phyloP scores from a whole-genome alignment of 2,888 invertebrate species.

The Diaprepes abbreviatus region DNA sequence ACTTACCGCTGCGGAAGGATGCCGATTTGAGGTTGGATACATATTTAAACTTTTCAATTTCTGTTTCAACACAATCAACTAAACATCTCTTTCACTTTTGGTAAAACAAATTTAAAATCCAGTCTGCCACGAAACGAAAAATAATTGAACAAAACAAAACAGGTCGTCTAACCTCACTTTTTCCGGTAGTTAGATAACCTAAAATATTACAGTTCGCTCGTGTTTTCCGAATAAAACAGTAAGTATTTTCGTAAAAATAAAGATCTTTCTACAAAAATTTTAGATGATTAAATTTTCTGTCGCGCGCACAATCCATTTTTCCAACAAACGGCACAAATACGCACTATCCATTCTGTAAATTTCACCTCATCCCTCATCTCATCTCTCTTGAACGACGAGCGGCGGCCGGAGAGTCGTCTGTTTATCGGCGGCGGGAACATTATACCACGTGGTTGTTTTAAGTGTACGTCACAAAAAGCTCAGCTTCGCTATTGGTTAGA shows the following conservation, averaged over 20 bases:
- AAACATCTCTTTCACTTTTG: not conserved
- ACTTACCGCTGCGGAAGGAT: conserved; percentile 83
- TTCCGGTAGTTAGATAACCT: conserved; percentile 46
- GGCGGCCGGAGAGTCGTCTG: conserved; percentile 56
- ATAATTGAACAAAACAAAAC: conserved; percentile 13
- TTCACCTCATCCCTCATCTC: conserved; percentile 53
- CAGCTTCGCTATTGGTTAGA: conserved; percentile 52
- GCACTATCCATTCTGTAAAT: conserved; percentile 34
- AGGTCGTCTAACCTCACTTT: conserved; percentile 20
- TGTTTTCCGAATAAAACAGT: not conserved
- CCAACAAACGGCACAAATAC: conserved; percentile 51
- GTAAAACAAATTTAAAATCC: not conserved
- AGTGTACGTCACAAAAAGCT: conserved; percentile 59
- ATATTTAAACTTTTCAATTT: conserved; percentile 62
- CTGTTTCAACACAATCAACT: not conserved
- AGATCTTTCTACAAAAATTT: conserved; percentile 53
- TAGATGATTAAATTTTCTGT: conserved; percentile 54
- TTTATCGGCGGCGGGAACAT: conserved; percentile 58
- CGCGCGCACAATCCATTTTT: conserved; percentile 62
- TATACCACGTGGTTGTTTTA: conserved; percentile 63
- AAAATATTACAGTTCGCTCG: conserved; percentile 46
- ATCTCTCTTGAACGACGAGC: conserved; percentile 53
- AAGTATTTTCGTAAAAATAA: not conserved
- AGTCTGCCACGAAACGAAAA: not conserved
- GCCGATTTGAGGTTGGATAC: conserved; percentile 84